These are phyloP conservation scores for Peromyscus aztecus DNA, from an alignment of 2,797 vertebrate species.

Conservation along the genomic window DNA sequence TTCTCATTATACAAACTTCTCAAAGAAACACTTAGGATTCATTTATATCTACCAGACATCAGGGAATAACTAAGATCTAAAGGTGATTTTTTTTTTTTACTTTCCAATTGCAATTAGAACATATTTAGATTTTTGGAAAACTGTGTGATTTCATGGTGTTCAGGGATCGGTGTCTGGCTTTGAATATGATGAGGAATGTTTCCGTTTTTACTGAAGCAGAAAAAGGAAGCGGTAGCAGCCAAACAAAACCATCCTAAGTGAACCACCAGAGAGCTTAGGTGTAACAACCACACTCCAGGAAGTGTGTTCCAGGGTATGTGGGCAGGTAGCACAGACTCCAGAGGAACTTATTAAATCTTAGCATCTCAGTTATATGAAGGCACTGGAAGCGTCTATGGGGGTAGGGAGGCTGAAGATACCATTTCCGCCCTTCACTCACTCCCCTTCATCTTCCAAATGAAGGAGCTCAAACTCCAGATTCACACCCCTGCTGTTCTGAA, in stretches of 20 bases:
- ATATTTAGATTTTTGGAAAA: slow-evolving; percentile 51
- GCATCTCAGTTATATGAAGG: background rate
- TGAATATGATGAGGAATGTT: slow-evolving; percentile 35
- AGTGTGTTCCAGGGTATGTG: background rate
- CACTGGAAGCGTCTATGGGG: background rate
- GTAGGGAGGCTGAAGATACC: background rate
- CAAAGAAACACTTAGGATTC: slow-evolving; percentile 72
- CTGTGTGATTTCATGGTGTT: background rate
- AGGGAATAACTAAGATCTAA: slow-evolving; percentile 37
- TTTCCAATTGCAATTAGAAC: slow-evolving; percentile 56
- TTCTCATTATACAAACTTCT: slow-evolving; percentile 68
- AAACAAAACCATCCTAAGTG: background rate
- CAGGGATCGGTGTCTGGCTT: slow-evolving; percentile 18
- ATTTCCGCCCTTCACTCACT: background rate
- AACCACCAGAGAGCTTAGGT: background rate
- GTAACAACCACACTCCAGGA: background rate
- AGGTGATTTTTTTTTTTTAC: background rate
- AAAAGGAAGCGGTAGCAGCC: background rate
- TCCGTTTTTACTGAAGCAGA: slow-evolving; percentile 57
- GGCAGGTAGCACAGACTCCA: background rate
- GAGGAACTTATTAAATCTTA: slow-evolving; percentile 42
- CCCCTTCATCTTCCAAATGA: background rate
- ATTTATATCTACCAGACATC: slow-evolving; percentile 56
- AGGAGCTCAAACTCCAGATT: background rate
- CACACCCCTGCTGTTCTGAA: background rate